phyloP scores from a whole-genome alignment of 2,113 vertebrate genomes.

The Nycticryphes semicollaris region DNA sequence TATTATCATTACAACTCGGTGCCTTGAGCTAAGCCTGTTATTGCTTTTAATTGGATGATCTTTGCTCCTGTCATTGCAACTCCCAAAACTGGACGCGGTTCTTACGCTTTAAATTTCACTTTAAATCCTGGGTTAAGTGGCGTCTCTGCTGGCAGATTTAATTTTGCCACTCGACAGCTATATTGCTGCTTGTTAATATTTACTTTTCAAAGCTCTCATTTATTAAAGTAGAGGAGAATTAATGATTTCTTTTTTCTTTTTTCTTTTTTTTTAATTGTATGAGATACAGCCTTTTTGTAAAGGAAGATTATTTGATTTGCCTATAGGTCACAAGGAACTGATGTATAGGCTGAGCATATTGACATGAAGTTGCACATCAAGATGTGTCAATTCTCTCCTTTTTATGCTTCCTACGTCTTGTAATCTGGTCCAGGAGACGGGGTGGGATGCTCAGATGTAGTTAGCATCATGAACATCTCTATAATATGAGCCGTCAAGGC shows the following conservation, averaged over 20 bases:
- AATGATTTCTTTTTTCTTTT: not conserved
- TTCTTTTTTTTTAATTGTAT: not conserved
- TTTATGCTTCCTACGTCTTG: not conserved
- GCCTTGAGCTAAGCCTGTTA: not conserved
- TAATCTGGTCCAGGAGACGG: not conserved
- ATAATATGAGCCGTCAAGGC: not conserved
- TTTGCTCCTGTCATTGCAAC: not conserved
- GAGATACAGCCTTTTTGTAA: not conserved
- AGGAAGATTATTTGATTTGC: not conserved
- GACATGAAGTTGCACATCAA: not conserved
- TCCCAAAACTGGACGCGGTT: not conserved
- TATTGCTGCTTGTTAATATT: not conserved
- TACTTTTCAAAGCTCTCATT: not conserved
- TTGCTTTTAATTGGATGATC: not conserved
- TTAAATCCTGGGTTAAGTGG: not conserved
- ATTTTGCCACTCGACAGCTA: not conserved
- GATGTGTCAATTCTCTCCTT: not conserved
- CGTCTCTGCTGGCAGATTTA: not conserved
- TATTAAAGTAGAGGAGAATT: not conserved
- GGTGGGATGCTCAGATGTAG: not conserved
- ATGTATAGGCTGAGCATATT: not conserved
- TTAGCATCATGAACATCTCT: not conserved
- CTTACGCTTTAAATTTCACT: not conserved
- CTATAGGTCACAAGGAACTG: rapidly evolving
- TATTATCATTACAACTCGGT: not conserved